Conservation (phyloP, 2,888 invertebrate genomes). For the Subacronicta megacephala region DNA sequence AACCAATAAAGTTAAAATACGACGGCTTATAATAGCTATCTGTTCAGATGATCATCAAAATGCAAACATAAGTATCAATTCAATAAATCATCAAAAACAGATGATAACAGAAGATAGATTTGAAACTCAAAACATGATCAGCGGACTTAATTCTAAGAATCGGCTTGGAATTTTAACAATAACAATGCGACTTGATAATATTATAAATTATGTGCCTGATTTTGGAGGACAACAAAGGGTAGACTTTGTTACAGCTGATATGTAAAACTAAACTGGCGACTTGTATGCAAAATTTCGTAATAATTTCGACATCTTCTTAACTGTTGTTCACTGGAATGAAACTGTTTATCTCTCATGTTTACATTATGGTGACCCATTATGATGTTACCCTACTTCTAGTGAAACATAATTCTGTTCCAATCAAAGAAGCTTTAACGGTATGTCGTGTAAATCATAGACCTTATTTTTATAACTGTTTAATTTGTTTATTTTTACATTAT, state of each 20-base stretch:
- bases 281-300: neutral
- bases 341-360: neutral
- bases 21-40: slow-evolving; percentile 34
- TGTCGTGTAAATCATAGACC: too few species aligned
- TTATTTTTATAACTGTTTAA: too few species aligned
- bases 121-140: slow-evolving; percentile 19
- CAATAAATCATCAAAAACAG: slow-evolving; percentile 33
- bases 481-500: too few species aligned
- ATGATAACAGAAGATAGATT: slow-evolving; percentile 19
- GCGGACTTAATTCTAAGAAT: slow-evolving; percentile 37
- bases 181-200: slow-evolving; percentile 24
- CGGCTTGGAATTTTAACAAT: slow-evolving; percentile 39
- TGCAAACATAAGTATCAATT: slow-evolving; percentile 11
- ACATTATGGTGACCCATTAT: neutral
- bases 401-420: too few species aligned
- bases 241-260: too few species aligned
- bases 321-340: neutral
- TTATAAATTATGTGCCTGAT: neutral
- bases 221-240: too few species aligned
- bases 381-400: neutral
- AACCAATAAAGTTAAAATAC: slow-evolving; percentile 43
- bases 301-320: neutral
- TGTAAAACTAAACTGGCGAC: neutral
- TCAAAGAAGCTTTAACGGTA: too few species aligned
- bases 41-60: slow-evolving; percentile 36